Percentiles rank a stretch among this genome's conserved stretches.
These are phyloP conservation scores for Magallana nippona DNA, from an alignment of 2,888 invertebrate genomes.

Conservation along the genomic window DNA sequence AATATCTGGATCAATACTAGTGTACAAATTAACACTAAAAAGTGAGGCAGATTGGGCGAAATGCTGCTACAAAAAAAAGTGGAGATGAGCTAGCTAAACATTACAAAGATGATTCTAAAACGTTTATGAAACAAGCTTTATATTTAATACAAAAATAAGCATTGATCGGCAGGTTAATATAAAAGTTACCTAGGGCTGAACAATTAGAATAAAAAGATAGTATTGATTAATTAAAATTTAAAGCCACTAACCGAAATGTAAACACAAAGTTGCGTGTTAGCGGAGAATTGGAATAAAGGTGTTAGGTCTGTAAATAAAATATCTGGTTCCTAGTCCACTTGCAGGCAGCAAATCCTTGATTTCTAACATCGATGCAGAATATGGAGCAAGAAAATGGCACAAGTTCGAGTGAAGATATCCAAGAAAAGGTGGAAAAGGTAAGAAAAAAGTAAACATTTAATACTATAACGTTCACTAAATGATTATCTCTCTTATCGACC, in stretches of 20 bases:
- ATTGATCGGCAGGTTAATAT: neutral
- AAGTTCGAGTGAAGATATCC: neutral
- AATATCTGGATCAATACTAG: too few species aligned
- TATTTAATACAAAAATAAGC: neutral
- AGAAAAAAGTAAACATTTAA: neutral
- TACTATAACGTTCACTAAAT: too few species aligned
- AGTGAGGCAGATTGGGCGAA: too few species aligned
- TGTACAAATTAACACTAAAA: too few species aligned
- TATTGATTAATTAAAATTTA: conserved; percentile 1
- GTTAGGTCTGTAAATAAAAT: neutral
- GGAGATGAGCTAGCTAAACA: too few species aligned
- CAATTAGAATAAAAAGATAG: neutral
- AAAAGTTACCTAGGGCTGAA: neutral
- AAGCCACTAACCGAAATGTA: neutral
- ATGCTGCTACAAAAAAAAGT: too few species aligned
- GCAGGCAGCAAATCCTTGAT: neutral
- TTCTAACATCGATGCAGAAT: neutral
- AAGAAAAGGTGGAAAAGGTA: neutral
- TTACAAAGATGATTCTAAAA: too few species aligned
- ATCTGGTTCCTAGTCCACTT: neutral
- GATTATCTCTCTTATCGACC: too few species aligned
- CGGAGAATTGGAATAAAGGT: neutral
- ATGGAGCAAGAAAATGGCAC: neutral
- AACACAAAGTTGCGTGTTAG: neutral
- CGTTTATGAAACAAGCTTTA: too few species aligned